These are phyloP conservation scores for Hozukius guyotensis DNA, from an alignment of 2,797 vertebrate genomes.

Conservation along the genomic window DNA sequence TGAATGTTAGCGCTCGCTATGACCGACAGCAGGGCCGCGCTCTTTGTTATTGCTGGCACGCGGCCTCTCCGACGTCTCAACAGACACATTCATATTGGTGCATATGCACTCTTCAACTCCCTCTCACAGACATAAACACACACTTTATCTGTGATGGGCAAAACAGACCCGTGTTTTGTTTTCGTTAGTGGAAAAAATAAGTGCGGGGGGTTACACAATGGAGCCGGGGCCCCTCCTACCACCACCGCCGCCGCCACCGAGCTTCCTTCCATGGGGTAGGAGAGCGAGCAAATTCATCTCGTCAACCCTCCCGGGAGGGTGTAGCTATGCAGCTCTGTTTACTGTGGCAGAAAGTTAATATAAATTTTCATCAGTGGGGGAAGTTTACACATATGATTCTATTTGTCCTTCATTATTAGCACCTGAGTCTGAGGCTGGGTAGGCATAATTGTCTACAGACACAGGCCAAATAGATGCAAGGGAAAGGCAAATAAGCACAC, in stretches of 20 bases:
- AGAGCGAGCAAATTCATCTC: slow-evolving; percentile 99
- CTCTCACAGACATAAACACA: slow-evolving; percentile 56
- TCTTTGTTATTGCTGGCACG: slow-evolving; percentile 91
- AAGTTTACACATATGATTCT: slow-evolving; percentile 99
- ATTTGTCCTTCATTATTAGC: slow-evolving; percentile 99
- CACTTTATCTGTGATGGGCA: slow-evolving; percentile 89
- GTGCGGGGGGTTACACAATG: slow-evolving; percentile 96
- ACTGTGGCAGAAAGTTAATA: slow-evolving; percentile 99
- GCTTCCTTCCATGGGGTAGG: slow-evolving; percentile 91
- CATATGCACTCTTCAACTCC: slow-evolving; percentile 42
- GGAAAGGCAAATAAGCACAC: slow-evolving; percentile 99
- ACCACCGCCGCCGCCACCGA: slow-evolving; percentile 53
- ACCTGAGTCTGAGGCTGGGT: slow-evolving; percentile 99
- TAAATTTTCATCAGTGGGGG: slow-evolving; percentile 99
- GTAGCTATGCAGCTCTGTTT: slow-evolving; percentile 99
- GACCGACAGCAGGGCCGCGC: slow-evolving; percentile 86
- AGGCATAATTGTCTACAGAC: slow-evolving; percentile 99
- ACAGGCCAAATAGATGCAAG: slow-evolving; percentile 99
- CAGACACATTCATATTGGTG: slow-evolving; percentile 27
- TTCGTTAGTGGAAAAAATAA: slow-evolving; percentile 87
- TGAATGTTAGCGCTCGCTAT: slow-evolving; percentile 85
- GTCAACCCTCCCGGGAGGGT: slow-evolving; percentile 95
- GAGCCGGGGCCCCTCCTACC: slow-evolving; percentile 83
- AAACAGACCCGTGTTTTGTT: slow-evolving; percentile 94
- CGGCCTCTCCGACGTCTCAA: slow-evolving; percentile 49